phyloP scores from a whole-genome alignment of 2,888 invertebrate species.

The Halocaridina rubra region DNA sequence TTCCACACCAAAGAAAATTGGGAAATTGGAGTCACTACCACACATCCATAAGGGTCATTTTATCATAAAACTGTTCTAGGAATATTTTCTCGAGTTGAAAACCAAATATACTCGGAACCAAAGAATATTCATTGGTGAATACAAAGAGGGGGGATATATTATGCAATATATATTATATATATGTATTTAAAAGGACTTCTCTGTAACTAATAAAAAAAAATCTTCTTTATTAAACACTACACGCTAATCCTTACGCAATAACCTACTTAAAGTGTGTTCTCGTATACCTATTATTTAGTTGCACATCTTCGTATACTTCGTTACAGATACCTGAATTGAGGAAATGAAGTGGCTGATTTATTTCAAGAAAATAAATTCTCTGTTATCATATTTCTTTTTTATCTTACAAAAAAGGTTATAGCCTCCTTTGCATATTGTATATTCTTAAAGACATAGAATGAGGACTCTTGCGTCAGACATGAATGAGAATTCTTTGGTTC shows the following conservation, averaged over 20 bases:
- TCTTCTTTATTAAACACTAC: conserved; percentile 45
- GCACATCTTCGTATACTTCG: conserved; percentile 60
- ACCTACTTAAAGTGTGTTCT: conserved; percentile 54
- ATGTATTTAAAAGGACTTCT: conserved; percentile 47
- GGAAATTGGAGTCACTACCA: conserved; percentile 47
- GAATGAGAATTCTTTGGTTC: conserved; percentile 59
- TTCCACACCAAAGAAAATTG: conserved; percentile 39
- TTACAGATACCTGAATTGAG: conserved; percentile 54
- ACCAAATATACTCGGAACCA: conserved; percentile 51
- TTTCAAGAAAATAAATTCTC: conserved; percentile 50
- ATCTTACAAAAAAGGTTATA: too few relatives aligned
- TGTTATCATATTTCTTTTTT: too few relatives aligned
- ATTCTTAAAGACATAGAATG: conserved; percentile 35
- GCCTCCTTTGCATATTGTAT: too few relatives aligned
- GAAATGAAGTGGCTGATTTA: conserved; percentile 49
- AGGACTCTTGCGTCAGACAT: conserved; percentile 35
- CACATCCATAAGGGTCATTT: conserved; percentile 37
- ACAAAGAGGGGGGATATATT: conserved; percentile 1
- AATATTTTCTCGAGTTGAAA: conserved; percentile 19
- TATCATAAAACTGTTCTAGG: background rate
- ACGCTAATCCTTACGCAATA: conserved; percentile 54
- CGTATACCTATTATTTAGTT: conserved; percentile 57
- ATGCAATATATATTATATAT: conserved; percentile 28
- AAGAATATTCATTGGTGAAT: conserved; percentile 50
- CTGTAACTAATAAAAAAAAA: conserved; percentile 51